Conservation (phyloP, 2,888 invertebrate genomes). For the Athalia rosae region DNA sequence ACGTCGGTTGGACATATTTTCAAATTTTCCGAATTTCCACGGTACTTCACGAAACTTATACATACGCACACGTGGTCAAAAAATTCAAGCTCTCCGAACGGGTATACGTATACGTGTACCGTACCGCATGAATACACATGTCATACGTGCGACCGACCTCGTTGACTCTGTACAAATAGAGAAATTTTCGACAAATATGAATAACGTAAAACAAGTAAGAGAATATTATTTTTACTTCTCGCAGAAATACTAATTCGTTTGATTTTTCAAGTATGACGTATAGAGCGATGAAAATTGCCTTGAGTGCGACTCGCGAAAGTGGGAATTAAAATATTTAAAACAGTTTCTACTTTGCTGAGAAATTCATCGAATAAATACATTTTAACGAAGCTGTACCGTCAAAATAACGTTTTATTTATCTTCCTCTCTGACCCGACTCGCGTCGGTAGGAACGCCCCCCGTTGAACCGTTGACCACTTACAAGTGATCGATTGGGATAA, state of each 20-base stretch:
- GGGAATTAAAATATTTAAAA: constrained; percentile 22
- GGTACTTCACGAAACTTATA: not conserved
- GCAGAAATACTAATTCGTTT: too few relatives aligned
- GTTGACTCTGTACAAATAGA: too few relatives aligned
- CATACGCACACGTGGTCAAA: not conserved
- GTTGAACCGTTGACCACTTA: constrained; percentile 35
- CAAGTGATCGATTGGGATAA: constrained; percentile 27
- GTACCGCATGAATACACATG: too few relatives aligned
- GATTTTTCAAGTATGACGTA: not conserved
- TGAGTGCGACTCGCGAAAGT: not conserved
- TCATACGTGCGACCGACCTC: too few relatives aligned
- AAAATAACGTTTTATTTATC: constrained; percentile 21
- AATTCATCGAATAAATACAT: constrained; percentile 33
- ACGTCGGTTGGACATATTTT: not conserved
- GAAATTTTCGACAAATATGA: too few relatives aligned
- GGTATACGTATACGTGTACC: too few relatives aligned
- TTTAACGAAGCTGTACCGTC: constrained; percentile 1
- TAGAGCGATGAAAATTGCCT: not conserved
- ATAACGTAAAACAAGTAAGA: too few relatives aligned
- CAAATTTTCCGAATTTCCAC: constrained; percentile 9
- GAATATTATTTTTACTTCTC: too few relatives aligned
- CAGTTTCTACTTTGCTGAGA: not conserved
- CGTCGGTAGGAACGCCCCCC: not conserved
- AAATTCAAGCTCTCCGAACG: constrained; percentile 8
- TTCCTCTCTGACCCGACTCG: not conserved